A percentile compares a stretch with the other conserved stretches of the same genome.
Conservation (phyloP, 2,113 vertebrate species). For the Gyps fulvus region DNA sequence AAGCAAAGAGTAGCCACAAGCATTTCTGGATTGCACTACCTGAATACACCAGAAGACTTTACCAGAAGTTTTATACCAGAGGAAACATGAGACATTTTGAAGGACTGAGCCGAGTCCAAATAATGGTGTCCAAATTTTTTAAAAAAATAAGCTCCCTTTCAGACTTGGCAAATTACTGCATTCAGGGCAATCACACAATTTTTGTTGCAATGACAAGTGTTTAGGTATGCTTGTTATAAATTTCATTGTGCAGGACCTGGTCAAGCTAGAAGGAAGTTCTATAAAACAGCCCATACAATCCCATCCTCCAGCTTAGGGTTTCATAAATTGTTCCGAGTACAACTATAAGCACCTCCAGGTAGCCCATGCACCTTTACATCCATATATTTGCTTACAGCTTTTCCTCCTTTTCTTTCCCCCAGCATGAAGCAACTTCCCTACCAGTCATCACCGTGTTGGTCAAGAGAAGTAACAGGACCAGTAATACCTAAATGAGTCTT, state of each 20-base stretch:
- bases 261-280: neutral
- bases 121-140: neutral
- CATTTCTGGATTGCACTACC: neutral
- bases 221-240: neutral
- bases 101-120: neutral
- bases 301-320: neutral
- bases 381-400: neutral
- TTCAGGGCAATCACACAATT: neutral
- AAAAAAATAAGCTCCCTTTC: neutral
- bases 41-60: neutral
- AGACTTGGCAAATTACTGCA: neutral
- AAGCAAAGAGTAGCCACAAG: neutral
- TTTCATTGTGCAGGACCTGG: neutral
- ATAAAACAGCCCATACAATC: neutral
- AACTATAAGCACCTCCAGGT: neutral
- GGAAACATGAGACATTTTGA: neutral
- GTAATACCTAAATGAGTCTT: neutral
- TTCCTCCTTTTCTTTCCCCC: neutral
- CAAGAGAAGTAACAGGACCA: neutral
- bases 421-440: neutral
- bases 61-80: neutral
- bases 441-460: neutral
- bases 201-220: neutral
- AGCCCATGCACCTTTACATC: neutral
- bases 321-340: neutral